Conservation (phyloP, 2,888 invertebrate species). For the Meloe dianella region DNA sequence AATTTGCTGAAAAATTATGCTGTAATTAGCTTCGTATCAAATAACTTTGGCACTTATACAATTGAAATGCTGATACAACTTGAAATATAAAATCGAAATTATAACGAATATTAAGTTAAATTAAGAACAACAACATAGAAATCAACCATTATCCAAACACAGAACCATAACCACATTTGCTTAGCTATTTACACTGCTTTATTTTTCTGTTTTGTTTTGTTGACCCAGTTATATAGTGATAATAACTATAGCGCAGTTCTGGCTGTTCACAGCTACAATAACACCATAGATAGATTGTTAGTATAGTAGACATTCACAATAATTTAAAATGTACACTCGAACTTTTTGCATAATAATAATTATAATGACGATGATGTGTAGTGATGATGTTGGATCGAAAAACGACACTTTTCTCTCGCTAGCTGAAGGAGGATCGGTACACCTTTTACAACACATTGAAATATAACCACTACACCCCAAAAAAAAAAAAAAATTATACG, state of each 20-base stretch:
- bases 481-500: slow-evolving; percentile 18
- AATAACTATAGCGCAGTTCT: slow-evolving; percentile 51
- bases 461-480: slow-evolving; percentile 32
- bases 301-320: slow-evolving; percentile 44
- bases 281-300: slow-evolving; percentile 44
- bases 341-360: slow-evolving; percentile 12
- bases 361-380: slow-evolving; percentile 15
- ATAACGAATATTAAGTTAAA: slow-evolving; percentile 17
- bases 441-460: slow-evolving; percentile 22
- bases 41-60: slow-evolving; percentile 34
- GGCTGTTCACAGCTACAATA: slow-evolving; percentile 47
- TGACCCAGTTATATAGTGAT: slow-evolving; percentile 44
- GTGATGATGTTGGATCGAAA: not conserved
- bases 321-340: slow-evolving; percentile 47
- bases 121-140: slow-evolving; percentile 25
- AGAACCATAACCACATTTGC: slow-evolving; percentile 51
- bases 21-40: slow-evolving; percentile 4
- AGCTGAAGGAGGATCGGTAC: not conserved
- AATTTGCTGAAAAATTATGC: slow-evolving; percentile 14
- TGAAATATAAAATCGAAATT: slow-evolving; percentile 11
- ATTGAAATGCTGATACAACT: slow-evolving; percentile 10
- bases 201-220: too few species aligned
- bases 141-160: slow-evolving; percentile 40
- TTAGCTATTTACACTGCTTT: slow-evolving; percentile 56
- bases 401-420: slow-evolving; percentile 23